Base-by-base conservation (phyloP, 2,113 vertebrate species). In the Tragelaphus buxtoni region DNA sequence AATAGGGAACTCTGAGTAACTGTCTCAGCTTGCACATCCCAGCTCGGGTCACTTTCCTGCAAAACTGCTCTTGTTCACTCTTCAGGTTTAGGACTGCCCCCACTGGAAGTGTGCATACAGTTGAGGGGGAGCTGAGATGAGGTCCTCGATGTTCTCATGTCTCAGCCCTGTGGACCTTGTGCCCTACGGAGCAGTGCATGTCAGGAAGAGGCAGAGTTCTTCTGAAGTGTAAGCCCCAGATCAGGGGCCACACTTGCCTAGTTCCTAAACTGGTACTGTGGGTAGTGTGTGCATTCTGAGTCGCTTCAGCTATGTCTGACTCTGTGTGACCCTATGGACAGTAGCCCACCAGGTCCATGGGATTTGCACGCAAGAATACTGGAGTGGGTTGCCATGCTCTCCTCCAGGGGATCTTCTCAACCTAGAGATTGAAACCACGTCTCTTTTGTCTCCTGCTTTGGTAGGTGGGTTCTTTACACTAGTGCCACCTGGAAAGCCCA, bases 101-200 rank as follows among this genome's bases (percentile, higher is more conserved):
- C 22, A 9, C 1, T 53, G 45, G 22, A 20, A 80, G 35, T 55
- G 9, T 55, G 11, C 2, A 26, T 3, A 1, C 7, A 1, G 0
- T 3, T 80, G 45, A 39, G 7, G 4, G 20, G 16, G 4, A 63
- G 10, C 20, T 17, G 26, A 65, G 9, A 39, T 20, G 32, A 9
- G 2, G 51, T 79, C 51, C 53, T 30, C 35, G 24, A 9, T 28
- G 30, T n/a, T 26, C n/a, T 76, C 5, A 7, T 28, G 11, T 26
- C 13, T 87, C 12, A 58, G 22, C 30, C 10, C 4, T 1, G 11
- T 18, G 11, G 26, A n/a, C 35, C 22, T 56, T 12, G 17, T 7
- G 7, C 4, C 30, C 3, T 9, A 17, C 14, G 22, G 28, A 51
- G 12, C 16, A 47, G 18, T 16, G 26, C 0, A 4, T 4, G 2